Conservation (phyloP, 2,797 vertebrate genomes). For the Phaenicophaeus curvirostris region DNA sequence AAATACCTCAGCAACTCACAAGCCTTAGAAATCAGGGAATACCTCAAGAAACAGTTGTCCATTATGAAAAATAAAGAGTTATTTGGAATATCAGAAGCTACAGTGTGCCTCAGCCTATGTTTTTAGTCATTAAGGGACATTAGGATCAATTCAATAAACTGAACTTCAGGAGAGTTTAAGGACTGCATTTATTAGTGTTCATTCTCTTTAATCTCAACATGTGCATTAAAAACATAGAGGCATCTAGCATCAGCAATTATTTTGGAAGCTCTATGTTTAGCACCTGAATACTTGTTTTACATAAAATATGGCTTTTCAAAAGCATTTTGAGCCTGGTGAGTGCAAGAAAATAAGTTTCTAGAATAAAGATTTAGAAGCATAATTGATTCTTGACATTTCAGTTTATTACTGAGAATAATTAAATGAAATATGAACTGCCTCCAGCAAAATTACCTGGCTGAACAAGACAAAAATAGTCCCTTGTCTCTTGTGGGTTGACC, state of each 20-base stretch:
- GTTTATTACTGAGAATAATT: neutral
- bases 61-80: neutral
- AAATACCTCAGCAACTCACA: neutral
- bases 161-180: neutral
- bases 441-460: neutral
- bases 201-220: neutral
- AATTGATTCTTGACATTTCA: neutral
- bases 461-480: neutral
- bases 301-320: neutral
- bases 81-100: neutral
- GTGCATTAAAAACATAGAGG: neutral
- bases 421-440: neutral
- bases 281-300: neutral
- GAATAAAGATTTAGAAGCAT: neutral
- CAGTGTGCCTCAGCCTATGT: neutral
- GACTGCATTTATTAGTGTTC: neutral
- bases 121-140: neutral
- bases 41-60: neutral
- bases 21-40: neutral
- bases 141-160: neutral
- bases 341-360: neutral
- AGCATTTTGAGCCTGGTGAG: neutral
- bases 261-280: neutral
- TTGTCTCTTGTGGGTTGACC: neutral
- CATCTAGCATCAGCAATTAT: neutral